A percentile compares a stretch with the other conserved stretches of the same genome.
phyloP scores from a whole-genome alignment of 64 coral and sea anemone genomes.

The Anthopleura sola region DNA sequence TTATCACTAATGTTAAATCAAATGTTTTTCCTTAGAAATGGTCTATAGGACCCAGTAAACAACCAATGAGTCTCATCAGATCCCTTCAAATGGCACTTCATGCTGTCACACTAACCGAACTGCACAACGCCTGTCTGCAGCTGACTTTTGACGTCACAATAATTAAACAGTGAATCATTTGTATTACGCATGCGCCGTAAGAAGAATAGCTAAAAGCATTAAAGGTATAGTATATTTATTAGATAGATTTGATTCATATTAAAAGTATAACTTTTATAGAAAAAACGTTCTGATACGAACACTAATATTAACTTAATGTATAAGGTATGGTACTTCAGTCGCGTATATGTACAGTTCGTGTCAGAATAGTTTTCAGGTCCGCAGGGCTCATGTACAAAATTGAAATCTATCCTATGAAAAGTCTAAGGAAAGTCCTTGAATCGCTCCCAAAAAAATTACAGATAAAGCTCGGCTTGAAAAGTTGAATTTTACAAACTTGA shows the following conservation, averaged over 20 bases:
- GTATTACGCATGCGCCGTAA: neutral
- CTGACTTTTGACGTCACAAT: constrained; percentile 78
- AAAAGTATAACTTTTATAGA: neutral
- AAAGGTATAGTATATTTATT: neutral
- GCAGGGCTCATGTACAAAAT: too few species aligned
- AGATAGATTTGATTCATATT: neutral
- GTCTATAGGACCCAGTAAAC: constrained; percentile 66
- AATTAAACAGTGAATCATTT: constrained; percentile 38
- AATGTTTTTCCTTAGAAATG: constrained; percentile 57
- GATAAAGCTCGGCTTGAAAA: too few species aligned
- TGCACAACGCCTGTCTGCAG: constrained; percentile 42
- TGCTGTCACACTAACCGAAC: constrained; percentile 50
- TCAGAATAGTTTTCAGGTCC: too few species aligned
- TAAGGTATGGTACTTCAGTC: too few species aligned
- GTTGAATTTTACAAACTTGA: too few species aligned
- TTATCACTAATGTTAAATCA: too few species aligned
- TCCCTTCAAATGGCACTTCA: constrained; percentile 81
- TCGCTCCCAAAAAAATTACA: too few species aligned
- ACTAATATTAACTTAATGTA: too few species aligned
- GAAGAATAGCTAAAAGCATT: neutral
- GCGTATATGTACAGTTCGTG: too few species aligned
- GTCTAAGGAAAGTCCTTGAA: too few species aligned
- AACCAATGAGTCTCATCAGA: constrained; percentile 66
- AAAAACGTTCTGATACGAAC: neutral
- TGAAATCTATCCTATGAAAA: too few species aligned